These are phyloP conservation scores for Eilema caniola DNA, from an alignment of 2,888 invertebrate species.

Conservation along the genomic window DNA sequence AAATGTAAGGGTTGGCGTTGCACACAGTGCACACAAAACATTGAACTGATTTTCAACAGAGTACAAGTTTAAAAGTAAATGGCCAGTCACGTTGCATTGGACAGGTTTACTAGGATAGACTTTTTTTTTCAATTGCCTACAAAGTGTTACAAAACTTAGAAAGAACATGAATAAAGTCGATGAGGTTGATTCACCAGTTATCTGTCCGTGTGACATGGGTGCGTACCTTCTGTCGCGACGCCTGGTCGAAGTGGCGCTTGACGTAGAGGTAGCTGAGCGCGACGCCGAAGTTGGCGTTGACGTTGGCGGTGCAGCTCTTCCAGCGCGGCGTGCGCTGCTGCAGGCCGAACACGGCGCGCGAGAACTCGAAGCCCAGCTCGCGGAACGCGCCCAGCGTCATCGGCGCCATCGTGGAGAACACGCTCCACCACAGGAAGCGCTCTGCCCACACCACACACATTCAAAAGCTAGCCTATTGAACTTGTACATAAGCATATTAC, in stretches of 20 bases:
- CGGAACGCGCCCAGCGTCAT: conserved; percentile 87
- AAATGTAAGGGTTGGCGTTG: no score
- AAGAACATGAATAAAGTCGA: no score
- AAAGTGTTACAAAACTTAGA: no score
- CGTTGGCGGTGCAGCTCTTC: conserved; percentile 89
- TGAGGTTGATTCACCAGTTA: no score
- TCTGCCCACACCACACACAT: conserved; percentile 70
- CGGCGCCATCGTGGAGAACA: conserved; percentile 89
- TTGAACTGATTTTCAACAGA: no score
- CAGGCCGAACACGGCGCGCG: conserved; percentile 88
- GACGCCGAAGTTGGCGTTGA: conserved; percentile 89
- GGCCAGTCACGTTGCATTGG: no score
- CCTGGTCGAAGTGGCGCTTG: conserved; percentile 86
- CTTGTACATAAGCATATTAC: neutral
- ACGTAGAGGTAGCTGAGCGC: conserved; percentile 90
- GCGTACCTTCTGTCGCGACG: conserved; percentile 87
- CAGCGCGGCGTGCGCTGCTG: conserved; percentile 89
- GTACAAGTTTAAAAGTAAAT: no score
- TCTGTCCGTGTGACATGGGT: no score
- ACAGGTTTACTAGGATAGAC: no score
- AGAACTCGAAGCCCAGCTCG: conserved; percentile 89
- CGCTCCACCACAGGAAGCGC: conserved; percentile 91
- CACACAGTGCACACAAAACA: no score
- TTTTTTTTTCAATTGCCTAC: no score
- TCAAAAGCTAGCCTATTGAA: neutral